Conservation (phyloP, 2,888 invertebrate genomes). For the Biston betularia region DNA sequence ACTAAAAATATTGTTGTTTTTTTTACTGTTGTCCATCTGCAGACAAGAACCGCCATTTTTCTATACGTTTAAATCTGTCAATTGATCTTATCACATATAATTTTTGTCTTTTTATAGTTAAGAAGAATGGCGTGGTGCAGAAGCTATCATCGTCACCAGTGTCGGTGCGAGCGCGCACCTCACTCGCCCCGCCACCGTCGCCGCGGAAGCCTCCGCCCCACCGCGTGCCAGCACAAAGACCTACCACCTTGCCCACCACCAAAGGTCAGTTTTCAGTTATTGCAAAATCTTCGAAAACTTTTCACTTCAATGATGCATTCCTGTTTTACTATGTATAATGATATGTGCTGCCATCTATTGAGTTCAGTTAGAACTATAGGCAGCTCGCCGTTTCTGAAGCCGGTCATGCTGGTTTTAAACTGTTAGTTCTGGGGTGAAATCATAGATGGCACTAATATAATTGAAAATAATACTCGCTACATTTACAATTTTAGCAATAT, state of each 20-base stretch:
- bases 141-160: constrained; percentile 79
- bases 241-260: constrained; percentile 74
- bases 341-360: constrained; percentile 43
- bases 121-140: constrained; percentile 82
- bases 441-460: constrained; percentile 20
- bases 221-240: constrained; percentile 73
- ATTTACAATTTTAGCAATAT: neutral
- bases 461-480: neutral
- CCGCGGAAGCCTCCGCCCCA: constrained; percentile 76
- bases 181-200: constrained; percentile 75
- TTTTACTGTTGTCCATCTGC: too few species aligned
- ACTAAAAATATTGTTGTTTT: too few species aligned
- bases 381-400: neutral
- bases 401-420: neutral
- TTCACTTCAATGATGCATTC: neutral
- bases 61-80: too few species aligned
- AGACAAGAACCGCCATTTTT: too few species aligned
- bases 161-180: constrained; percentile 73
- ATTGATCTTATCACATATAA: neutral
- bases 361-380: neutral
- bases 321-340: constrained; percentile 3
- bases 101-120: constrained; percentile 57
- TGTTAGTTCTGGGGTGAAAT: constrained; percentile 2
- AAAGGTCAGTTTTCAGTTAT: constrained; percentile 71
- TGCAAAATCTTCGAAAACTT: constrained; percentile 12